A percentile compares a stretch with the other conserved stretches of the same genome.
These are phyloP conservation scores for Sciurus vulgaris DNA, from an alignment of 2,797 vertebrate genomes.

Conservation along the genomic window DNA sequence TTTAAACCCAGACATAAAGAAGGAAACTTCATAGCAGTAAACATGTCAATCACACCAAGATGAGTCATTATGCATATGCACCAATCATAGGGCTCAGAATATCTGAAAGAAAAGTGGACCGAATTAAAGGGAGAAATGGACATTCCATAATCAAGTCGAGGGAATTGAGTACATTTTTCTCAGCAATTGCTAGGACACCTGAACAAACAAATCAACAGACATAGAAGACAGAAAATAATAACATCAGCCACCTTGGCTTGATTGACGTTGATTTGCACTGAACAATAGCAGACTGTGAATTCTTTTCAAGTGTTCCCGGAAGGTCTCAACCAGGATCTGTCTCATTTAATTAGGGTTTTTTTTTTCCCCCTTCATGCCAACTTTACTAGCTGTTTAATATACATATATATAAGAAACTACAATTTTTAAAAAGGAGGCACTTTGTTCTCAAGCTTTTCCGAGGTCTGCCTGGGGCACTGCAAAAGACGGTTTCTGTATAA, in stretches of 20 bases:
- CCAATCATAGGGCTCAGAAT: background rate
- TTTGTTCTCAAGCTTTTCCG: background rate
- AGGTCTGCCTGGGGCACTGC: background rate
- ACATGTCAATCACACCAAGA: background rate
- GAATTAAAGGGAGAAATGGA: background rate
- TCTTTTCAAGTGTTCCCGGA: background rate
- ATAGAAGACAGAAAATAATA: background rate
- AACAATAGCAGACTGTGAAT: background rate
- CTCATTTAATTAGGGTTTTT: background rate
- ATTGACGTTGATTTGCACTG: background rate
- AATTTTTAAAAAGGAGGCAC: background rate
- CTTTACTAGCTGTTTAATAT: background rate
- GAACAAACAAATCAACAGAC: background rate
- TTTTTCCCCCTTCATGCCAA: background rate
- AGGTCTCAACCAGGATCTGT: background rate
- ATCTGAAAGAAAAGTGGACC: background rate
- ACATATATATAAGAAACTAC: background rate
- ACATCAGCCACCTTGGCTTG: background rate
- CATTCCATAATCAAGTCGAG: background rate
- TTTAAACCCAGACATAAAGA: background rate
- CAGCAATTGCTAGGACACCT: too few species aligned
- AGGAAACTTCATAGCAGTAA: background rate
- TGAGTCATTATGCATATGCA: background rate
- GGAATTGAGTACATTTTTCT: background rate
- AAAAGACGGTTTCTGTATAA: constrained; percentile 21